These are phyloP conservation scores for Petrocephalus zakoni DNA, from an alignment of 2,113 vertebrate species.

Conservation along the genomic window DNA sequence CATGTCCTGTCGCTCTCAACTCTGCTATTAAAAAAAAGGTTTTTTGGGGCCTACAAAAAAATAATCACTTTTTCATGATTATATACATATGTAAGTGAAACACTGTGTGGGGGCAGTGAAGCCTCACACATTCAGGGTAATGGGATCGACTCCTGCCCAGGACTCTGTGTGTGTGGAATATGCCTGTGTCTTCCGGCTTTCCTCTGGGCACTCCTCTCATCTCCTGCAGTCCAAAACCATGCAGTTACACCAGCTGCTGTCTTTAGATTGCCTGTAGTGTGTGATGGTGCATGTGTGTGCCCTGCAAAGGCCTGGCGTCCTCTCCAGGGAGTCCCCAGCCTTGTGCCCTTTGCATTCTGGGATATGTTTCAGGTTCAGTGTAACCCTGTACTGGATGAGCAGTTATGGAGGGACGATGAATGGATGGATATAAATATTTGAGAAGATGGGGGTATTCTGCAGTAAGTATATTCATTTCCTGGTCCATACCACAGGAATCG, in stretches of 20 bases:
- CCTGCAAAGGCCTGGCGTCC: background rate
- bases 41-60: background rate
- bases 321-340: background rate
- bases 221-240: background rate
- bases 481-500: background rate
- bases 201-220: background rate
- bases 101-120: background rate
- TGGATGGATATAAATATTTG: background rate
- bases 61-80: background rate
- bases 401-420: background rate
- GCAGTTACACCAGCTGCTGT: background rate
- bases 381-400: background rate
- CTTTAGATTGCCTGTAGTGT: background rate
- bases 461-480: background rate
- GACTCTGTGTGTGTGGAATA: background rate
- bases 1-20: background rate
- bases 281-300: background rate
- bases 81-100: background rate
- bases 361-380: background rate
- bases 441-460: background rate
- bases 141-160: background rate
- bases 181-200: background rate
- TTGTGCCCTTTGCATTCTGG: background rate
- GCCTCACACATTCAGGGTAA: background rate
- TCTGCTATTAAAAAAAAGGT: background rate